A percentile compares a stretch with the other conserved stretches of the same genome.
Conservation (phyloP, 2,888 invertebrate species). For the Baronia brevicornis region DNA sequence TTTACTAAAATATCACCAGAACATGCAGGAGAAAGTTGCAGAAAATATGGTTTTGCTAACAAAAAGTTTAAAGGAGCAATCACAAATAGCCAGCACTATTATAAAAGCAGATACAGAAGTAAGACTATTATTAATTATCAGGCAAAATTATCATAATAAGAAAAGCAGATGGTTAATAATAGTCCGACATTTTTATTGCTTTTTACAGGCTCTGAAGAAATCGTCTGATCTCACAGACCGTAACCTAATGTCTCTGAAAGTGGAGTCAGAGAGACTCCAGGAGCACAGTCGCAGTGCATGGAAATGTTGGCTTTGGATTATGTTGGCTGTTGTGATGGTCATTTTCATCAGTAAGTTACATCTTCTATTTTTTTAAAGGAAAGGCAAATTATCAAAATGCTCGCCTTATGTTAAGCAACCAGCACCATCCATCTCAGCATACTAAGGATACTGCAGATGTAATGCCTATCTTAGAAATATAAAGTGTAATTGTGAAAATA, state of each 20-base stretch:
- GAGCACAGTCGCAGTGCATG: conserved; percentile 91
- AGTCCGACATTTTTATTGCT: conserved; percentile 6
- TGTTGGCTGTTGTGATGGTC: conserved; percentile 88
- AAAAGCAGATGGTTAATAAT: not conserved
- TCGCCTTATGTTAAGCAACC: too few relatives aligned
- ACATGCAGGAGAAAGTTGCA: conserved; percentile 93
- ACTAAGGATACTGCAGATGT: too few relatives aligned
- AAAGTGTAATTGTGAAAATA: too few relatives aligned
- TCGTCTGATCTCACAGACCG: conserved; percentile 87
- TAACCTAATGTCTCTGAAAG: conserved; percentile 84
- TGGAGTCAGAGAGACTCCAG: conserved; percentile 87
- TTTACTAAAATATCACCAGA: conserved; percentile 89
- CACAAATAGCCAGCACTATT: conserved; percentile 90
- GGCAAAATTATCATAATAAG: not conserved
- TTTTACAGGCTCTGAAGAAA: conserved; percentile 78
- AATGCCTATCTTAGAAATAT: too few relatives aligned
- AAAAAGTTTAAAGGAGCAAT: conserved; percentile 91
- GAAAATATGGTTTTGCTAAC: conserved; percentile 95
- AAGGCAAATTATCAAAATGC: not conserved
- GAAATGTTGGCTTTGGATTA: conserved; percentile 96
- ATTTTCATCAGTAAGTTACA: conserved; percentile 88
- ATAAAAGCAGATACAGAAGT: conserved; percentile 93
- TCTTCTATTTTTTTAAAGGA: not conserved
- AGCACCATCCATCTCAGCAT: too few relatives aligned
- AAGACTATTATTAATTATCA: conserved; percentile 14